Conservation (phyloP, 2,113 vertebrate species). For the Trichomycterus rosablanca region DNA sequence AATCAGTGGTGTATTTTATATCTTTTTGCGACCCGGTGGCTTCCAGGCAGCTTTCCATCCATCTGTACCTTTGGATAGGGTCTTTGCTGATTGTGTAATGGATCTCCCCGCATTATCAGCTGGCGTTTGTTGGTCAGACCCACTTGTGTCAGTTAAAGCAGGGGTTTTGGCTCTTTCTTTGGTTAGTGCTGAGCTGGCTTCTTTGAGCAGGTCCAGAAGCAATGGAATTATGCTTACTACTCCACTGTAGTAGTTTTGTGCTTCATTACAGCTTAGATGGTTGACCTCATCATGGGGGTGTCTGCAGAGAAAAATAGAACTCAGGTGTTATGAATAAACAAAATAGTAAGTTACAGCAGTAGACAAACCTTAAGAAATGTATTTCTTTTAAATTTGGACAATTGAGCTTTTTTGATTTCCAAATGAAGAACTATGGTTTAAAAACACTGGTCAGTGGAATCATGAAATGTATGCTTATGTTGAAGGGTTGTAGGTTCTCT, state of each 20-base stretch:
- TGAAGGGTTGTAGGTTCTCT: too few relatives aligned
- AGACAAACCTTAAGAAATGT: too few relatives aligned
- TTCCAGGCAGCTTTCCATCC: slow-evolving; percentile 43
- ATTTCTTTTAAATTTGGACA: too few relatives aligned
- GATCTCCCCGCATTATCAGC: neutral
- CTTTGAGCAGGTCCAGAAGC: slow-evolving; percentile 61
- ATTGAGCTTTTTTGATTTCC: too few relatives aligned
- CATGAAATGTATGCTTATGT: too few relatives aligned
- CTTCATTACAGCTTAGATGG: slow-evolving; percentile 73
- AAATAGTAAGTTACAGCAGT: too few relatives aligned
- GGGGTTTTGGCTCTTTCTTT: neutral
- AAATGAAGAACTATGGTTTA: too few relatives aligned
- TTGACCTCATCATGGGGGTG: slow-evolving; percentile 74
- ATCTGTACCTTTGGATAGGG: neutral
- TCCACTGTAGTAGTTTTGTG: slow-evolving; percentile 69
- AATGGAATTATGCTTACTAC: slow-evolving; percentile 75
- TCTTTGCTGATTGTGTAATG: neutral
- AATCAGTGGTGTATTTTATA: neutral
- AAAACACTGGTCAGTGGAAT: too few relatives aligned
- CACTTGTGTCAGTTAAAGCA: neutral
- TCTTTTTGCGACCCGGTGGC: slow-evolving; percentile 29
- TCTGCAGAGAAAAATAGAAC: slow-evolving; percentile 46
- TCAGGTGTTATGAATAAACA: neutral
- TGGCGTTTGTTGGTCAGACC: neutral
- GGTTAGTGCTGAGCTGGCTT: slow-evolving; percentile 38